Evolutionary conservation across 2,113 vertebrate genomes (phyloP).

Genomic region (Drymodes brunneopygia): DNA sequence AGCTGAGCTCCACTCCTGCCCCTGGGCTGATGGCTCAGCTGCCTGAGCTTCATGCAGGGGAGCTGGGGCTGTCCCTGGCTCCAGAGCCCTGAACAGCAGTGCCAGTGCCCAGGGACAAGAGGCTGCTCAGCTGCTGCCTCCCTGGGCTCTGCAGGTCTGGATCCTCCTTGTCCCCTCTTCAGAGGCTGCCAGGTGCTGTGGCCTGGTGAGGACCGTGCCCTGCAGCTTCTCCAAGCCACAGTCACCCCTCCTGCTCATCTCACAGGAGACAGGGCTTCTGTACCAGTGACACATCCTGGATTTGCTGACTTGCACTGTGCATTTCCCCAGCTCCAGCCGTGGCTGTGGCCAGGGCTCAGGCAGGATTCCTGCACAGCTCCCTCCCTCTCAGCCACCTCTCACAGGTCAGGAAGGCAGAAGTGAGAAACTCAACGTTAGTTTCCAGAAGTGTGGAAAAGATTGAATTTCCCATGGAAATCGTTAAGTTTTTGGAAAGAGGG

Average conservation of each 20-base stretch:
- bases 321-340: rapidly evolving
- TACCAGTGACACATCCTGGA: background rate
- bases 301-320: background rate
- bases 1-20: background rate
- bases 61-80: no score
- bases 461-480: rapidly evolving
- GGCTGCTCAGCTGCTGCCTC: background rate
- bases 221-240: background rate
- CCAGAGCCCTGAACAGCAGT: background rate
- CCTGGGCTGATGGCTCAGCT: background rate
- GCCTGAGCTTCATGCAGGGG: rapidly evolving
- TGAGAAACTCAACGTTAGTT: rapidly evolving
- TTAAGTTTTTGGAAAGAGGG: background rate
- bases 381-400: background rate
- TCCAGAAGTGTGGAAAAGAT: background rate
- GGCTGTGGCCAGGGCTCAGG: background rate
- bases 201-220: background rate
- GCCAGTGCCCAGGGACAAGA: background rate
- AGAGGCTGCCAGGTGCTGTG: background rate
- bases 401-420: background rate
- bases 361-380: background rate
- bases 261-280: rapidly evolving
- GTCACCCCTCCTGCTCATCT: rapidly evolving
- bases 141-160: background rate
- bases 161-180: background rate